phyloP scores from a whole-genome alignment of 1,140 invertebrate genomes.

The Neodiprion lecontei region DNA sequence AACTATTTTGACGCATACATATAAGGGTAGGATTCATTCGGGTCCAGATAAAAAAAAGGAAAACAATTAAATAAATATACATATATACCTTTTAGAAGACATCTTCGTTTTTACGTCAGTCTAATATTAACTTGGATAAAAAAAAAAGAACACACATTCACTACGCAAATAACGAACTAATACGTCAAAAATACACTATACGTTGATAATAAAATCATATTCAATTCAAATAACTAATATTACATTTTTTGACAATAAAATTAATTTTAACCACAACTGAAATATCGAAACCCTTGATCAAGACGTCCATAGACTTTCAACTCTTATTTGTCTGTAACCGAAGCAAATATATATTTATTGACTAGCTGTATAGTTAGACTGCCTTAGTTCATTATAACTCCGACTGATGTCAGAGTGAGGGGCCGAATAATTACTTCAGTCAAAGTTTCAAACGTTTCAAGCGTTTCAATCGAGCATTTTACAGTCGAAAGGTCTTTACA shows the following conservation, averaged over 20 bases:
- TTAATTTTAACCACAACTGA: constrained; percentile 52
- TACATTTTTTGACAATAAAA: constrained; percentile 58
- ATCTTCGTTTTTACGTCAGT: constrained; percentile 52
- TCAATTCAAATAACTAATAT: constrained; percentile 45
- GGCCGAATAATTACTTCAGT: too few relatives aligned
- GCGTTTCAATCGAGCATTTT: too few relatives aligned
- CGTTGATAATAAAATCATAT: constrained; percentile 45
- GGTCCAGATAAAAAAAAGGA: background rate
- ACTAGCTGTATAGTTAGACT: too few relatives aligned
- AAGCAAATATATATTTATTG: too few relatives aligned
- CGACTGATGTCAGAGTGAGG: too few relatives aligned
- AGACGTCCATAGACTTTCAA: too few relatives aligned
- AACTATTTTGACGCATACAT: too few relatives aligned
- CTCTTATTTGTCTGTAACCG: too few relatives aligned
- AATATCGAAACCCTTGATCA: constrained; percentile 49
- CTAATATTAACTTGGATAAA: constrained; percentile 32
- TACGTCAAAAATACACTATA: constrained; percentile 34
- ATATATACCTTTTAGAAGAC: constrained; percentile 60
- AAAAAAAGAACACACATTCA: constrained; percentile 37
- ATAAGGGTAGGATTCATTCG: too few relatives aligned
- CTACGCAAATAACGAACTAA: constrained; percentile 46
- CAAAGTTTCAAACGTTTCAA: too few relatives aligned
- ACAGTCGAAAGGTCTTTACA: too few relatives aligned
- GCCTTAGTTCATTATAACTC: too few relatives aligned
- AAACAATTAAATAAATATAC: constrained; percentile 33